Evolutionary conservation across 2,888 invertebrate genomes (phyloP).

Genomic region (Agriotes lineatus): DNA sequence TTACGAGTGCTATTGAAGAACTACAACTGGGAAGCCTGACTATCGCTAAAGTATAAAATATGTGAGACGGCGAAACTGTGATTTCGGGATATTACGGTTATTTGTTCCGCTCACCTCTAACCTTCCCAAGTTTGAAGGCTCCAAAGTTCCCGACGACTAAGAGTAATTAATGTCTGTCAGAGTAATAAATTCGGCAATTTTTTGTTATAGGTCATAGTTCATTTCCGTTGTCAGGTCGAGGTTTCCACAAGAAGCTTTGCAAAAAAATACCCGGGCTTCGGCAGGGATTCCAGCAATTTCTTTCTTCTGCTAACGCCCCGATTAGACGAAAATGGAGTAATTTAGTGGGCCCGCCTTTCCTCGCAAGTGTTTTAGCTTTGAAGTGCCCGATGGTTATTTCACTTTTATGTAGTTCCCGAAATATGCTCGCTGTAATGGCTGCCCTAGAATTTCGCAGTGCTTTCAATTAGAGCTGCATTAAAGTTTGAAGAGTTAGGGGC

Average conservation of each 20-base stretch:
- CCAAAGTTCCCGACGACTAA: constrained; percentile 15
- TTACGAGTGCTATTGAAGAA: too few relatives aligned
- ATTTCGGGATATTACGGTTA: background rate
- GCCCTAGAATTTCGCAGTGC: background rate
- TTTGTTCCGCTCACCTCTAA: constrained; percentile 5
- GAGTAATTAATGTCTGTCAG: constrained; percentile 27
- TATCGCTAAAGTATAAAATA: background rate
- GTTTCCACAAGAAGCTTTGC: background rate
- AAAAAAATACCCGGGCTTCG: constrained; percentile 8
- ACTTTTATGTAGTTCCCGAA: background rate
- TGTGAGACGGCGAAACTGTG: background rate
- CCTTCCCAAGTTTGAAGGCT: constrained; percentile 19
- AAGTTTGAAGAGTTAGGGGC: background rate
- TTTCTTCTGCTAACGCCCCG: constrained; percentile 9
- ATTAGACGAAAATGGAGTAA: constrained; percentile 15
- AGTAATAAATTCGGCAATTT: constrained; percentile 25
- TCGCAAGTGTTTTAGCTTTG: background rate
- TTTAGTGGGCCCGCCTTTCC: background rate
- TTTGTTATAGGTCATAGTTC: constrained; percentile 25
- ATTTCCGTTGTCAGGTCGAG: constrained; percentile 11
- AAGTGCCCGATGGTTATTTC: constrained; percentile 4
- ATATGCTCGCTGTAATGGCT: too few relatives aligned
- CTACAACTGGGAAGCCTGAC: too few relatives aligned
- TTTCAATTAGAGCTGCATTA: constrained; percentile 11
- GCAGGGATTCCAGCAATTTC: background rate